Evolutionary conservation across 1,140 invertebrate species (phyloP).

Genomic region (Drosophila albomicans): DNA sequence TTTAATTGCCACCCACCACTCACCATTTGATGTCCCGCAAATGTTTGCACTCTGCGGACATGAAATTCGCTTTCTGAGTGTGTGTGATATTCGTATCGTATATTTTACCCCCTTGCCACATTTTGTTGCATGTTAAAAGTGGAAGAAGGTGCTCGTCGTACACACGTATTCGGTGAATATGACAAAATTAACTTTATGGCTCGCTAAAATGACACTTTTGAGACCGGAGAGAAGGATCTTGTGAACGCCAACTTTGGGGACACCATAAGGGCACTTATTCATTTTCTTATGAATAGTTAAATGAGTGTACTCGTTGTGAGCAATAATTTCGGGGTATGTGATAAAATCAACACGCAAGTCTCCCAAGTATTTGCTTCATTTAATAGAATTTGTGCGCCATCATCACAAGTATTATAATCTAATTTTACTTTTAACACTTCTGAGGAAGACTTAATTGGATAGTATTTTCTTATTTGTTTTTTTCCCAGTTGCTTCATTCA

Average conservation of each 20-base stretch:
- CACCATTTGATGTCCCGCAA: slow-evolving; percentile 20
- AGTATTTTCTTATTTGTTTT: neutral
- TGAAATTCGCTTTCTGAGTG: neutral
- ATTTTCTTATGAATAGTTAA: slow-evolving; percentile 26
- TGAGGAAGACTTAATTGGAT: no score
- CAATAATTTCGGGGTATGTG: neutral
- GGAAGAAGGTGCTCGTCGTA: neutral
- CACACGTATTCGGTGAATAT: slow-evolving; percentile 8
- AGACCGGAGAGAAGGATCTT: neutral
- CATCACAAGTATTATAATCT: slow-evolving; percentile 2
- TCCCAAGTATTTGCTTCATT: neutral
- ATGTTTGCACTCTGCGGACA: slow-evolving; percentile 41
- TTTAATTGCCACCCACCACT: slow-evolving; percentile 8
- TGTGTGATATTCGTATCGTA: neutral
- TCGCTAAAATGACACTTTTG: slow-evolving; percentile 19
- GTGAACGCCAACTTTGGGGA: neutral
- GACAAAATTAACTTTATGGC: slow-evolving; percentile 38
- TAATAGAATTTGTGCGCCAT: slow-evolving; percentile 1
- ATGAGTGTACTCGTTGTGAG: neutral
- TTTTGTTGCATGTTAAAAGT: neutral
- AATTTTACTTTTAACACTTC: neutral
- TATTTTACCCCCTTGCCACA: neutral
- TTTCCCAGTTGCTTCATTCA: neutral
- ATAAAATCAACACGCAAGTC: neutral
- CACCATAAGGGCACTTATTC: slow-evolving; percentile 7